A percentile compares a stretch with the other conserved stretches of the same genome.
Evolutionary conservation across 1,140 invertebrate species (phyloP).

Genomic region (Magallana gigas): DNA sequence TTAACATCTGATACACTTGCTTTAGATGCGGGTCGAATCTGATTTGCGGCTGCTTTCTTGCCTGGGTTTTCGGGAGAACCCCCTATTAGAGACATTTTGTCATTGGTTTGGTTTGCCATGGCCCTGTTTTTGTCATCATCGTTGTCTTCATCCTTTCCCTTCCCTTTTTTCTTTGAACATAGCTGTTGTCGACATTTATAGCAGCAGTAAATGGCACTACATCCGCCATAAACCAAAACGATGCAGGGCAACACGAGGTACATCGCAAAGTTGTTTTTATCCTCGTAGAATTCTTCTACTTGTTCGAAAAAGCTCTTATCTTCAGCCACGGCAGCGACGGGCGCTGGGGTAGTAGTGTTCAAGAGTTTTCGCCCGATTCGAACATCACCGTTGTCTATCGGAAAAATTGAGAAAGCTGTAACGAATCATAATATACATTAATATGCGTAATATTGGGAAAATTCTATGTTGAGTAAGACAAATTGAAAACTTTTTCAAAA

Average conservation of each 20-base stretch:
- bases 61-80: background rate
- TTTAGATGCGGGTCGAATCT: constrained; percentile 16
- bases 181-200: constrained; percentile 62
- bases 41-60: background rate
- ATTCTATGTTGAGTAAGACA: too few species aligned
- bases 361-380: constrained; percentile 18
- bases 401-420: background rate
- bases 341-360: constrained; percentile 8
- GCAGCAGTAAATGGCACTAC: constrained; percentile 69
- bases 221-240: constrained; percentile 71
- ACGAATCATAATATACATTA: background rate
- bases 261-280: constrained; percentile 73
- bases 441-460: too few species aligned
- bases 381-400: background rate
- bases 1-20: constrained; percentile 55
- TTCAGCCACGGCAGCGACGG: constrained; percentile 3
- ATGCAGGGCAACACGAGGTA: constrained; percentile 69
- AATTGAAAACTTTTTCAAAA: too few species aligned
- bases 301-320: constrained; percentile 55
- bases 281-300: constrained; percentile 67
- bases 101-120: background rate
- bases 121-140: constrained; percentile 15
- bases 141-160: constrained; percentile 3
- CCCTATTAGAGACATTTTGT: background rate
- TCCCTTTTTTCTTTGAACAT: constrained; percentile 49